Base-by-base conservation (phyloP, 2,888 invertebrate species). In the Phanerotoma sp. region DNA sequence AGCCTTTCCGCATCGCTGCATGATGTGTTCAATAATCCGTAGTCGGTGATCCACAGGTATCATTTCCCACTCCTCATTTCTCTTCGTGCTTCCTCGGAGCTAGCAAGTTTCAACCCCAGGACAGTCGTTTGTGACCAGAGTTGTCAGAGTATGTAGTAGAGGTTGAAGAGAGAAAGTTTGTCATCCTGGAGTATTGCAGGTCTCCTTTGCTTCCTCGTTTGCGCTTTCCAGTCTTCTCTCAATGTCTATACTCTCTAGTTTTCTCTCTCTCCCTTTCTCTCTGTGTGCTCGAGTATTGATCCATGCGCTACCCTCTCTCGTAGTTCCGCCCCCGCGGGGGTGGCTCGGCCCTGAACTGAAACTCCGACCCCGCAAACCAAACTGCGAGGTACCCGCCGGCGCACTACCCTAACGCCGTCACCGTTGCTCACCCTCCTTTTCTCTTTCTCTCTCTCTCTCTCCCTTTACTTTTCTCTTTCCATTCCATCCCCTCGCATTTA, bases 301-400 rank as follows among this genome's bases (percentile, higher is more conserved):
- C 45, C 51, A 47, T 25, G 54, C 44, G 28, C 49, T 44, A 50
- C 49, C 54, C 54, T 54, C 54, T 53, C 53, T 42, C 42, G 53
- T 53, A 53, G 57, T 53, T 51, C 53, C 56, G 37, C 37, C 54
- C 51, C 55, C 45, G 46, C 48, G 40, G 54, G 57, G 58, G 50
- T 41, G 50, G 52, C 45, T 48, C 37, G 48, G 49, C 48, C 58
- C 57, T 51, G 40, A 51, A 46, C 57, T 54, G 38, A 67, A 59
- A 62, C 61, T 60, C 63, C 62, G 57, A 59, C 58, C 59, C 57
- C 58, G 56, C 62, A 62, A 67, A 62, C 66, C 62, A 58, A 66
- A 69, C 63, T 52, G 59, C 64, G 45, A 54, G 42, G 30, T 28
- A 48, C 37, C 50, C 38, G 30, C 38, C 22, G 38, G 32, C 46